phyloP scores from a whole-genome alignment of 1,140 invertebrate species.

The Ganaspis sp. region DNA sequence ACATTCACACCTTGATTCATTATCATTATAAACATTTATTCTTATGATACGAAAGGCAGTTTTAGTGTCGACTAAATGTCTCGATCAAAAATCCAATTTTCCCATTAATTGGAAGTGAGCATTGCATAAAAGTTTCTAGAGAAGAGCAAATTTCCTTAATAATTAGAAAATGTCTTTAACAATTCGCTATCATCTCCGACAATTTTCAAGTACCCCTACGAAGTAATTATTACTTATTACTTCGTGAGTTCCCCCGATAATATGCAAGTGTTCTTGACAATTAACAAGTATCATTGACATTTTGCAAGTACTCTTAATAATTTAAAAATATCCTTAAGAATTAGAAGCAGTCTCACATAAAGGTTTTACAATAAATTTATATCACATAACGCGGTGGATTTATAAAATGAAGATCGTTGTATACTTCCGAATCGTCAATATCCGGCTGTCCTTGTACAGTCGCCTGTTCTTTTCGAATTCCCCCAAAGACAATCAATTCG shows the following conservation, averaged over 20 bases:
- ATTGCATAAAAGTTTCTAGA: conserved; percentile 10
- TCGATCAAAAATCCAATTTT: neutral
- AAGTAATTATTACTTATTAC: no score
- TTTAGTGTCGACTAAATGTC: neutral
- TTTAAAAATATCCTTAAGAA: conserved; percentile 3
- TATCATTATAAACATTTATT: neutral
- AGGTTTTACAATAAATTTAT: conserved; percentile 69
- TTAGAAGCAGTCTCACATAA: conserved; percentile 1
- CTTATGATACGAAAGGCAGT: conserved; percentile 9
- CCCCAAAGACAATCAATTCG: conserved; percentile 96
- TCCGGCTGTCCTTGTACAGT: conserved; percentile 71
- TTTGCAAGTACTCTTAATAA: neutral
- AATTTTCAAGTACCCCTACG: no score
- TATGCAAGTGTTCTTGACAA: no score
- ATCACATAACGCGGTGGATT: conserved; percentile 85
- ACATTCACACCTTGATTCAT: neutral
- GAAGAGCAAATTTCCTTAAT: neutral
- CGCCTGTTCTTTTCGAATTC: conserved; percentile 86
- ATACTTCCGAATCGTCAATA: conserved; percentile 78
- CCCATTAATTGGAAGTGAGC: neutral
- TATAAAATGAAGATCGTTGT: conserved; percentile 88
- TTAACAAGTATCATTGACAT: no score
- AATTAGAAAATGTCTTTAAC: no score
- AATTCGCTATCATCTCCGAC: no score
- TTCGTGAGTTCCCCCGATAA: no score